Evolutionary conservation across 2,797 vertebrate genomes (phyloP).

Genomic region (Coracias cyanogaster): DNA sequence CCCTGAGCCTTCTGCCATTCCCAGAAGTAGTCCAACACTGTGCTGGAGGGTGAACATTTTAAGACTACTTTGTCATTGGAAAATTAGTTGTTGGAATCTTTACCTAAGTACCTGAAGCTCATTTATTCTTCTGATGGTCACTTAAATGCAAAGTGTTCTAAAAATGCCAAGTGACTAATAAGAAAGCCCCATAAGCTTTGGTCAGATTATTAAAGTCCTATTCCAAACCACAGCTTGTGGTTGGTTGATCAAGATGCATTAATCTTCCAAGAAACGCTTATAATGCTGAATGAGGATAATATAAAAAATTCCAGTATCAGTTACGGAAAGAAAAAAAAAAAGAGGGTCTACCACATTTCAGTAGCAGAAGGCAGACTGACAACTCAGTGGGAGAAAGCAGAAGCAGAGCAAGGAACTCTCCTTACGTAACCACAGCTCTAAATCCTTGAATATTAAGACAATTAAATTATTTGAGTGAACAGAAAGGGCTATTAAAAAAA

Average conservation of each 20-base stretch:
- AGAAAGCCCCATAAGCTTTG: not conserved
- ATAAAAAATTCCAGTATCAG: not conserved
- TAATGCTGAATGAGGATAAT: not conserved
- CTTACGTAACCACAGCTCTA: not conserved
- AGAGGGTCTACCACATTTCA: not conserved
- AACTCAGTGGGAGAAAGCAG: not conserved
- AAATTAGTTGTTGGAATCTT: not conserved
- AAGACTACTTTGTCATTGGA: not conserved
- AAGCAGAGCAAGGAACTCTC: not conserved
- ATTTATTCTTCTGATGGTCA: not conserved
- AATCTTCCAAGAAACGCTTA: not conserved
- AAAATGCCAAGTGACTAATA: not conserved
- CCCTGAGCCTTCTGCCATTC: not conserved
- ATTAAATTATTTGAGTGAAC: not conserved
- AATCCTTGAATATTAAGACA: not conserved
- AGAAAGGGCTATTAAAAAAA: not conserved
- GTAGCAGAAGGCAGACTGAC: not conserved
- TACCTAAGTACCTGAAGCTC: not conserved
- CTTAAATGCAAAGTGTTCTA: not conserved
- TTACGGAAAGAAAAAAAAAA: not conserved
- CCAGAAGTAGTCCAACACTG: not conserved
- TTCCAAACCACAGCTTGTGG: not conserved
- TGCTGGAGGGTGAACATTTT: not conserved
- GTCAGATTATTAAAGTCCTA: not conserved
- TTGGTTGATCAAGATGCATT: not conserved